phyloP scores from a whole-genome alignment of 53 echinoderm and acorn worm genomes.

The Echinarachnius parma region DNA sequence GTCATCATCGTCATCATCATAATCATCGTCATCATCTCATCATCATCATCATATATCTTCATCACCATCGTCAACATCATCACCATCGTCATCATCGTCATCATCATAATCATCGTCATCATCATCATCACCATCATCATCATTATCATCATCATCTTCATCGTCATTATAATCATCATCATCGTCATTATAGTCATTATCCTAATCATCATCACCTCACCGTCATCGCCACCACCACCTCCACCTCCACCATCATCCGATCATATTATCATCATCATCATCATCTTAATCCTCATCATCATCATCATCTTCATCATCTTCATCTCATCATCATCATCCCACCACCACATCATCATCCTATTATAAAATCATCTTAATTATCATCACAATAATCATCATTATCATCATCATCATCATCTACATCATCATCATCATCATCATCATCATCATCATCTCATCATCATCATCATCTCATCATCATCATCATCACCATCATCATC shows the following conservation, averaged over 20 bases:
- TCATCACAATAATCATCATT: no score
- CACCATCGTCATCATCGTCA: background rate
- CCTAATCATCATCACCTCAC: background rate
- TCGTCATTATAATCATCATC: background rate
- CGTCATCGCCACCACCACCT: background rate
- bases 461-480: no score
- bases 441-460: no score
- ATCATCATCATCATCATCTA: no score
- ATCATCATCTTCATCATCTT: no score
- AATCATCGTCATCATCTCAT: conserved; percentile 6
- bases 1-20: conserved; percentile 11
- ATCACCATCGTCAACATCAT: background rate
- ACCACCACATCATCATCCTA: no score
- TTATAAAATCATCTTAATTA: no score
- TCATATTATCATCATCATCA: background rate
- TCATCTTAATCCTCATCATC: background rate
- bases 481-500: no score
- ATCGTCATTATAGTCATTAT: background rate
- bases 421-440: no score
- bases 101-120: conserved; percentile 1
- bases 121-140: conserved; percentile 17
- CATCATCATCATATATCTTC: background rate
- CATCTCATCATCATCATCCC: no score
- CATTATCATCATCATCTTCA: background rate
- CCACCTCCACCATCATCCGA: background rate